Evolutionary conservation across 2,888 invertebrate species (phyloP), one percentile per base, ranked within the genome.

Genomic region (Noctua janthe): DNA sequence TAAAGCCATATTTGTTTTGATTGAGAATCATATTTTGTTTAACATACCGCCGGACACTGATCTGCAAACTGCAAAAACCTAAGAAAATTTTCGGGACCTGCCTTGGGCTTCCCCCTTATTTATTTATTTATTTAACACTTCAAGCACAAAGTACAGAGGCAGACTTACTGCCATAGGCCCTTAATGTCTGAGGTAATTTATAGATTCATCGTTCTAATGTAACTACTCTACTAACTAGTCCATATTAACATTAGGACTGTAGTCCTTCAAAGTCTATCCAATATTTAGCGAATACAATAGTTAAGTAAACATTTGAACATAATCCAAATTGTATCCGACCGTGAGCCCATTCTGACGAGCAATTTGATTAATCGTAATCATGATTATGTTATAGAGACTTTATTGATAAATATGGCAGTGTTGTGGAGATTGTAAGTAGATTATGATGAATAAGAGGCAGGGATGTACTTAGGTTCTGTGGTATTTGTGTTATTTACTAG

Each of bases 331-430:
- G 39, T 23, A 70, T 62, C 29, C 51, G 39, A 47, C 51, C 15
- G 69, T 82, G 76, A 47, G 51, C 59, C 23, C 23, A 47, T 76
- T 82, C 39, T 43, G 29, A 54, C 17, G 69, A 29, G 15, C 47
- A 47, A 62, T 82, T 82, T 70, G 39, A 81, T 81, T 39, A 82
- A 76, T 76, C 35, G 47, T 75, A 59, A 82, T 76, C 59, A 70
- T 76, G 15, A 54, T 81, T 47, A 47, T 7, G 15, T 62, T 39
- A 47, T 75, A 35, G 35, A 82, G n/a, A 59, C 2, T 66, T 4
- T 73, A 81, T 81, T 49, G 64, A 81, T 71, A 29, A 20, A 20
- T 39, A 62, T n/a, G 23, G 10, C 4, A 17, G 15, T 49, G 49
- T 29, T 43, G 29, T 79, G 23, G 54, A 56, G 35, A 23, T 6